phyloP scores from a whole-genome alignment of 2,113 vertebrate species.

The Phylloscopus trochiloides region DNA sequence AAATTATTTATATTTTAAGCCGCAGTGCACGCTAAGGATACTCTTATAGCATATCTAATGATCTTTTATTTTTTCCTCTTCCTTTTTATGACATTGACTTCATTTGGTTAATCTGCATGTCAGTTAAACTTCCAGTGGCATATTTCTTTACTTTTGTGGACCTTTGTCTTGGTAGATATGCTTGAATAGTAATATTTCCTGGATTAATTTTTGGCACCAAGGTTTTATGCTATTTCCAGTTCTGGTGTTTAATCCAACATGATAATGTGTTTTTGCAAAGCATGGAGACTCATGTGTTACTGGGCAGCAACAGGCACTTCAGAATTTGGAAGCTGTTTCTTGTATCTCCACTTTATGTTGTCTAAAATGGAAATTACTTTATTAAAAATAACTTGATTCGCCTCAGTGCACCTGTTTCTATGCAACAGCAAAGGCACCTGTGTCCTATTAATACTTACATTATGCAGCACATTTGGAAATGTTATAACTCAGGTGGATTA shows the following conservation, averaged over 20 bases:
- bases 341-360: not conserved
- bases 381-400: constrained; percentile 32
- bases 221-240: not conserved
- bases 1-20: not conserved
- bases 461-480: constrained; percentile 40
- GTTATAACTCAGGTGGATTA: constrained; percentile 30
- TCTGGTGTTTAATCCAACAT: not conserved
- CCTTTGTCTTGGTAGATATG: not conserved
- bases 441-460: constrained; percentile 56
- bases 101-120: not conserved
- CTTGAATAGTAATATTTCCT: constrained; percentile 40
- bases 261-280: not conserved
- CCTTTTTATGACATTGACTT: not conserved
- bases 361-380: constrained; percentile 37
- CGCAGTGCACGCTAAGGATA: not conserved
- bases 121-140: not conserved
- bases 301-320: not conserved
- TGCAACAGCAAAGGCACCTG: constrained; percentile 32
- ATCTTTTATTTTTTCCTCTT: not conserved
- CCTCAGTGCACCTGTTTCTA: constrained; percentile 16
- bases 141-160: not conserved
- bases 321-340: not conserved
- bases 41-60: not conserved
- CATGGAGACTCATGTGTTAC: not conserved
- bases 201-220: constrained; percentile 35